Evolutionary conservation across 2,888 invertebrate species (phyloP), one percentile per base, ranked within the genome.

Genomic region (Drosophila kanekoi): DNA sequence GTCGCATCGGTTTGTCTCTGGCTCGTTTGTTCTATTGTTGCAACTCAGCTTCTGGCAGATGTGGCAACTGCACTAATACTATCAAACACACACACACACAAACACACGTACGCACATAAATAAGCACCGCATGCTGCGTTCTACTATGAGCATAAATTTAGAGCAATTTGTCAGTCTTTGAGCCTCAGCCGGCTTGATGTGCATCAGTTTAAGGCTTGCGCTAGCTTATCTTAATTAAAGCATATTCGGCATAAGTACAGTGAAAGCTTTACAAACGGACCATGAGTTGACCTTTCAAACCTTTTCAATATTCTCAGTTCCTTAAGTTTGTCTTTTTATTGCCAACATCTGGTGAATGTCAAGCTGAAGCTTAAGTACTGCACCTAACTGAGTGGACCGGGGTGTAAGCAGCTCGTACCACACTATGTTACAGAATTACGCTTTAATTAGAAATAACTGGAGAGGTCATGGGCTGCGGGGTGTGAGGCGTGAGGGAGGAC

Each of bases 391-490:
- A 44, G 18, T 72, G 54, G 35, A 44, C 33, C 23, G 37, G 13
- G 44, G 51, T 78, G 84, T 77, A 37, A 44, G 48, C 37, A 47
- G 48, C 20, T 43, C 35, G 23, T n/a, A 18, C 28, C 41, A 44
- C 28, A 48, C 45, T 32, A 53, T 63, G 59, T 37, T 43, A 64
- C 33, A 74, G 77, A 85, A 81, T 79, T 79, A 67, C 53, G 70
- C 62, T 79, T 87, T 83, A 85, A 85, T 82, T 87, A 71, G 75
- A 80, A 79, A 82, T 71, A 68, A 58, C 66, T 74, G 64, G 52
- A 37, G 52, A 14, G 41, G 16, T 14, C 33, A 38, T 4, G 23
- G 32, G 10, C 41, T 18, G 11, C n/a, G 5, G 23, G 35, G 33
- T 35, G n/a, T 9, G 20, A n/a, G 32, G 13, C n/a, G 38, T 9